Base-by-base conservation (phyloP, 1,140 invertebrate genomes). In the Trichoplusia ni region DNA sequence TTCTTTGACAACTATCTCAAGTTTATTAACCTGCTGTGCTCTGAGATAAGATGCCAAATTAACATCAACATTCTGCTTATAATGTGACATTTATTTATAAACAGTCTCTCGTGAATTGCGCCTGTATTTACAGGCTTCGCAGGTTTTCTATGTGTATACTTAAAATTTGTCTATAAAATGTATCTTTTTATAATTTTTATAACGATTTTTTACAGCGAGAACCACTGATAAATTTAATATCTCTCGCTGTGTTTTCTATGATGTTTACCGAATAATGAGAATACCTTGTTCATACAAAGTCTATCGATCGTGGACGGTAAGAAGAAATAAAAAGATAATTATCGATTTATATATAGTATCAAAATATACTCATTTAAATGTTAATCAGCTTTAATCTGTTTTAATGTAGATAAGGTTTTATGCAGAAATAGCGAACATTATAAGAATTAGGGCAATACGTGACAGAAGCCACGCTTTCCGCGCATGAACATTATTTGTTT, bases 1-100 rank as follows among this genome's bases (percentile, higher is more conserved):
- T 64, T 13, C 8, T 46, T 35, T 54, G 42, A 21, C 63, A 53
- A 66, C 46, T 66, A 27, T 46, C 44, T 51, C 37, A 54, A 47
- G 65, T 68, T 68, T 54, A 68, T 63, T 51, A 63, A 68, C 65
- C 61, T 62, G 47, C 14, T n/a, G 42, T 47, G 11, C 11, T 29
- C 16, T 27, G 56, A 46, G 21, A 35, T 60, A 37, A 14, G 9
- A 60, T 37, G 56, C 42, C 18, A 47, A 46, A 37, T 47, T 42
- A 19, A 25, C 47, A 19, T 33, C 18, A 37, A 23, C 33, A 9
- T 54, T 8, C 2, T 1, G 9, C 25, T 49, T 9, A 5, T 1
- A 16, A 47, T 11, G n/a, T 13, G 19, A 44, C 11, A n/a, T 19
- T 3, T 11, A 49, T 49, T 31, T 49, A 2, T 8, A 18, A 16